These are phyloP conservation scores for Suricata suricatta DNA, from an alignment of 2,113 vertebrate genomes.

Conservation along the genomic window DNA sequence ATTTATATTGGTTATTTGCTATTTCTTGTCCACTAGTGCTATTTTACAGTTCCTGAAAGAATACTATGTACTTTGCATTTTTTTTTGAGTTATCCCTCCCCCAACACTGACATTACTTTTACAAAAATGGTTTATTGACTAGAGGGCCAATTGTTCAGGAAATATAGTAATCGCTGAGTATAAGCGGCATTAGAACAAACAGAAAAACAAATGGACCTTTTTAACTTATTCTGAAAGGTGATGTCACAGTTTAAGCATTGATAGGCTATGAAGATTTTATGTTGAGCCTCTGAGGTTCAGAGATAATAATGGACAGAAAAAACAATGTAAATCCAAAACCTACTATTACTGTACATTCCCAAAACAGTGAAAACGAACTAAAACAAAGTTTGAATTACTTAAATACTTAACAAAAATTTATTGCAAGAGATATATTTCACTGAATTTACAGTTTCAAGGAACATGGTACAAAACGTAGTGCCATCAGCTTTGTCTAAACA, in stretches of 20 bases:
- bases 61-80: neutral
- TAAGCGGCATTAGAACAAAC: conserved; percentile 62
- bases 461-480: conserved; percentile 89
- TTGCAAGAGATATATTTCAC: conserved; percentile 88
- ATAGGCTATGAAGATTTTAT: neutral
- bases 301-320: conserved; percentile 56
- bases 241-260: conserved; percentile 39
- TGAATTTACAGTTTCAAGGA: conserved; percentile 87
- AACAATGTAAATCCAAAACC: neutral
- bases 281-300: conserved; percentile 47
- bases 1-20: neutral
- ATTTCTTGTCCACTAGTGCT: neutral
- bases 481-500: conserved; percentile 87
- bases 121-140: neutral
- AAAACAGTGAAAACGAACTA: conserved; percentile 74
- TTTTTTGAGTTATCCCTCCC: neutral
- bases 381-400: conserved; percentile 81
- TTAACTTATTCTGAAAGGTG: conserved; percentile 46
- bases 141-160: conserved; percentile 32
- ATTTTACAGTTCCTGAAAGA: neutral
- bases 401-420: conserved; percentile 89
- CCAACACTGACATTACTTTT: neutral
- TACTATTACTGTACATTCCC: conserved; percentile 53
- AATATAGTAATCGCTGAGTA: neutral
- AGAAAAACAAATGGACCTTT: conserved; percentile 39